phyloP scores from a whole-genome alignment of 2,888 invertebrate species.

The Phyllotreta striolata region DNA sequence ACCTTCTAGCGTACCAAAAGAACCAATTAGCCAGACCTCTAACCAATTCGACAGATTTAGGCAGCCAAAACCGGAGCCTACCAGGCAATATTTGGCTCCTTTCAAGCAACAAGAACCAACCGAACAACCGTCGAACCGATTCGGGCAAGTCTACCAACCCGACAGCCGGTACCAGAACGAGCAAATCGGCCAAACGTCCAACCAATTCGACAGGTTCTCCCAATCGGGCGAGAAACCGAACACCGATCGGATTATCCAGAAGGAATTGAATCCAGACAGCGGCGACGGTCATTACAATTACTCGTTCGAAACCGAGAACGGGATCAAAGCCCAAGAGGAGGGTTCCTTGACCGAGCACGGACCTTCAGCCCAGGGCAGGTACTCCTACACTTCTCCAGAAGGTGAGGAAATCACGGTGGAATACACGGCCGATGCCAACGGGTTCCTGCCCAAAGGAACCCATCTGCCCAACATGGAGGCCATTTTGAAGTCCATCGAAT shows the following conservation, averaged over 20 bases:
- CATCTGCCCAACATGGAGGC: slow-evolving; percentile 68
- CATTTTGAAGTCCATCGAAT: slow-evolving; percentile 59
- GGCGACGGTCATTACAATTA: slow-evolving; percentile 47
- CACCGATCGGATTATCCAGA: background rate
- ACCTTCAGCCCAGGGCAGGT: slow-evolving; percentile 41
- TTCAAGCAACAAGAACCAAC: background rate
- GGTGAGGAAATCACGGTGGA: slow-evolving; percentile 45
- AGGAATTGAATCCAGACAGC: slow-evolving; percentile 41
- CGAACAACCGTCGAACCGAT: background rate
- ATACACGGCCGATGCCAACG: slow-evolving; percentile 67
- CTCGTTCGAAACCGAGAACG: slow-evolving; percentile 47
- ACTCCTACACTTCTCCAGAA: slow-evolving; percentile 52
- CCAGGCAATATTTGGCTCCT: slow-evolving; percentile 2
- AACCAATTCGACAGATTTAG: background rate
- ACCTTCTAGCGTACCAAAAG: too few species aligned
- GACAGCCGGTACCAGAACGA: background rate
- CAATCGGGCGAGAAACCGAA: background rate
- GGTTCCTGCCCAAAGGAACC: slow-evolving; percentile 66
- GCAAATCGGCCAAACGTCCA: background rate
- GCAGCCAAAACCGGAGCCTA: background rate
- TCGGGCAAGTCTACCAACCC: background rate
- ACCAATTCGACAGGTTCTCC: background rate
- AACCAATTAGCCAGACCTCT: background rate
- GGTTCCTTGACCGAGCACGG: slow-evolving; percentile 39
- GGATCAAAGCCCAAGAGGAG: slow-evolving; percentile 46